Percentiles rank a stretch among this genome's conserved stretches.
These are phyloP conservation scores for Lutraria lutraria DNA, from an alignment of 2,888 invertebrate species.

Conservation along the genomic window DNA sequence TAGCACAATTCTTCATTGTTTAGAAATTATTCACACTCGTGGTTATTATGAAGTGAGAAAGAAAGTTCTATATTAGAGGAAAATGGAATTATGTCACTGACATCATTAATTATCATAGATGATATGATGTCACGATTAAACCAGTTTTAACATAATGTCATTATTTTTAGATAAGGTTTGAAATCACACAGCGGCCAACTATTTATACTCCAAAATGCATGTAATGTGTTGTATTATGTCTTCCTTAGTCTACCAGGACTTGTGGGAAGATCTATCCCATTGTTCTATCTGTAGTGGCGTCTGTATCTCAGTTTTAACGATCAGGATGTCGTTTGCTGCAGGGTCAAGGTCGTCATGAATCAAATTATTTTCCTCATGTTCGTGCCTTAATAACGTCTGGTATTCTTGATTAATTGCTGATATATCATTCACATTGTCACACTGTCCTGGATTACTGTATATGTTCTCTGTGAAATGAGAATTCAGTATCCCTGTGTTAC, in stretches of 20 bases:
- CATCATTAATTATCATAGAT: too few species aligned
- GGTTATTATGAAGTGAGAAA: too few species aligned
- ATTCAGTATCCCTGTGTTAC: conserved; percentile 58
- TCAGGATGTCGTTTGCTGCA: conserved; percentile 19
- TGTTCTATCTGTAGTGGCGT: conserved; percentile 65
- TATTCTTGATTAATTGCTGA: conserved; percentile 8
- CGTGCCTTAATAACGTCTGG: conserved; percentile 27
- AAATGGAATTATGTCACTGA: too few species aligned
- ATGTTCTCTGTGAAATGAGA: conserved; percentile 52
- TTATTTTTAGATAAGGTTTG: too few species aligned
- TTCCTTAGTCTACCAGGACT: conserved; percentile 63
- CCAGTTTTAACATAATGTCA: too few species aligned
- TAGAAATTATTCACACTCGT: too few species aligned
- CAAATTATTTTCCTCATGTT: conserved; percentile 25
- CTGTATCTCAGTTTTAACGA: conserved; percentile 40
- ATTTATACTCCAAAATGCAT: too few species aligned
- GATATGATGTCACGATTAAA: too few species aligned
- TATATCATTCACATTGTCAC: conserved; percentile 2
- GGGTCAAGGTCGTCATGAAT: conserved; percentile 31
- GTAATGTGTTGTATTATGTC: not conserved
- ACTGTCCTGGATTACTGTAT: conserved; percentile 11
- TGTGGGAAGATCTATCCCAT: conserved; percentile 69
- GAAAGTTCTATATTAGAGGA: too few species aligned
- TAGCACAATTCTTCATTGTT: too few species aligned
- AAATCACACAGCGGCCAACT: too few species aligned